These are phyloP conservation scores for Eupeodes latifasciatus DNA, from an alignment of 2,888 invertebrate species.

Conservation along the genomic window DNA sequence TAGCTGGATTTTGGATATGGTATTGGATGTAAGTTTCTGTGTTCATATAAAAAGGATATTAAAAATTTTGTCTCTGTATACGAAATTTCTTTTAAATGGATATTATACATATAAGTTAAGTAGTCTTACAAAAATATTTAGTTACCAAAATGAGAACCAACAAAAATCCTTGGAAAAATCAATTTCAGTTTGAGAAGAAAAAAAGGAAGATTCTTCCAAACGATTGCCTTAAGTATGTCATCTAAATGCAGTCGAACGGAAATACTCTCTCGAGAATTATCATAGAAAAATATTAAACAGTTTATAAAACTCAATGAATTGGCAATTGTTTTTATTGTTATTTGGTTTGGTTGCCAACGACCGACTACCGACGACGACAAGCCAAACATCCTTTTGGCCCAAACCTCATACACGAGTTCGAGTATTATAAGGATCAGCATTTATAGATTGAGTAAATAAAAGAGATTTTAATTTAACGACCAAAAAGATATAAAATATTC, in stretches of 20 bases:
- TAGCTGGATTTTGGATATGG: background rate
- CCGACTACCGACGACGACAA: background rate
- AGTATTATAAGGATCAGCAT: constrained; percentile 27
- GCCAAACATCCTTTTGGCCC: constrained; percentile 16
- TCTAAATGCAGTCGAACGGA: constrained; percentile 73
- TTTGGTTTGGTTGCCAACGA: constrained; percentile 14
- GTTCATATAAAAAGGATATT: constrained; percentile 58
- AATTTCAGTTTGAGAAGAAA: constrained; percentile 18
- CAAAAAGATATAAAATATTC: background rate
- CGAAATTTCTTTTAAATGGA: constrained; percentile 28
- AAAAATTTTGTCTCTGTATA: constrained; percentile 15
- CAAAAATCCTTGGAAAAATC: background rate
- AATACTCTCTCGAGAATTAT: constrained; percentile 56
- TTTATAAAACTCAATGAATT: constrained; percentile 60
- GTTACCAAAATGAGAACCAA: constrained; percentile 17
- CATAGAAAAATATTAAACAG: constrained; percentile 71
- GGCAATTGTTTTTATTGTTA: constrained; percentile 55
- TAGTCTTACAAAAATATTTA: background rate
- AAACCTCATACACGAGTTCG: background rate
- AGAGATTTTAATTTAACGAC: constrained; percentile 38
- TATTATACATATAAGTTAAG: constrained; percentile 26
- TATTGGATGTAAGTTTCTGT: constrained; percentile 1
- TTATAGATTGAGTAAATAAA: constrained; percentile 28
- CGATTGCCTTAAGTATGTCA: constrained; percentile 71
- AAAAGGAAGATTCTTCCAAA: constrained; percentile 54